phyloP scores from a whole-genome alignment of 2,888 invertebrate genomes.

The Ellobium chinense region DNA sequence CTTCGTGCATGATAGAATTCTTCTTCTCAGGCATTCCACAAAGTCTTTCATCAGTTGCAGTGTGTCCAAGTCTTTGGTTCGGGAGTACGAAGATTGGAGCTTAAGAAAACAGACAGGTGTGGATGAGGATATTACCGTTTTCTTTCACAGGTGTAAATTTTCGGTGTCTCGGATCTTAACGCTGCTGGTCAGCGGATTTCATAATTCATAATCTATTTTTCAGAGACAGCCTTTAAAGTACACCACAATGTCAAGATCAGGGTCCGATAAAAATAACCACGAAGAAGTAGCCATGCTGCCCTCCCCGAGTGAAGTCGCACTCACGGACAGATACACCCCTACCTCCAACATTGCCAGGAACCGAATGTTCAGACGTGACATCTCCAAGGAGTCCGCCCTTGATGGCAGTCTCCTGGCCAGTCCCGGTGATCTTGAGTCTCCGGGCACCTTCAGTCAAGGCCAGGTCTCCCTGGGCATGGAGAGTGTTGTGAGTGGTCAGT shows the following conservation, averaged over 20 bases:
- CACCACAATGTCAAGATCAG: not conserved
- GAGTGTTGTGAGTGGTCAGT: constrained; percentile 67
- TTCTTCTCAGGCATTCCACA: no score
- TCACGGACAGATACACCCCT: not conserved
- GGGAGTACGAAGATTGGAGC: no score
- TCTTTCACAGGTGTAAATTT: no score
- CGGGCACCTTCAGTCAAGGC: constrained; percentile 62
- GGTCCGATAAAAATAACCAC: not conserved
- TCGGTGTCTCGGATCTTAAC: no score
- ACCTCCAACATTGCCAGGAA: not conserved
- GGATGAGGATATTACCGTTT: no score
- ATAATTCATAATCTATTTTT: no score
- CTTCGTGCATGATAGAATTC: no score
- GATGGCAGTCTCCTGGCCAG: not conserved
- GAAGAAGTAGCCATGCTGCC: constrained; percentile 11
- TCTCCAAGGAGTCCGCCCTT: not conserved
- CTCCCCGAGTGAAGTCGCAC: not conserved
- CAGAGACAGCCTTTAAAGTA: no score
- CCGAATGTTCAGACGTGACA: constrained; percentile 8
- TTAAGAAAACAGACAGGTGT: no score
- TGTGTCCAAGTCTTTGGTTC: no score
- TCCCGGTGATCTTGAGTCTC: constrained; percentile 54
- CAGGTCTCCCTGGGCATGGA: constrained; percentile 61
- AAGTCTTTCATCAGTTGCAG: no score
- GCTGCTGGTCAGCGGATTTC: no score